Conservation (phyloP, 1,140 invertebrate species). For the Bathynomus jamesi region DNA sequence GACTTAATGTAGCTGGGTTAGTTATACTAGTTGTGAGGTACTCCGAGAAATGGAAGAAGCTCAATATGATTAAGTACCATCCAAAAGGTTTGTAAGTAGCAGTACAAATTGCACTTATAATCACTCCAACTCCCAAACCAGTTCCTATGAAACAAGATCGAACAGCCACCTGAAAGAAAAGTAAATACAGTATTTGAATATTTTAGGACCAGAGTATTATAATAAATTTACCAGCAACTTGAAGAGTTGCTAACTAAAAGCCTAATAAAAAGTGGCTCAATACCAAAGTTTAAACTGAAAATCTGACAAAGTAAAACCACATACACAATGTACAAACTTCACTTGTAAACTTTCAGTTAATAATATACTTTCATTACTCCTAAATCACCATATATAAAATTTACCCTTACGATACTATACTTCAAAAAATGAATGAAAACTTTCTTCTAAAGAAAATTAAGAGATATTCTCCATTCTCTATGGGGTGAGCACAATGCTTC, state of each 20-base stretch:
- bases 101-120: slow-evolving; percentile 52
- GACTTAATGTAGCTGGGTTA: slow-evolving; percentile 67
- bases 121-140: slow-evolving; percentile 57
- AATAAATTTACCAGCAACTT: background rate
- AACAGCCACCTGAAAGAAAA: slow-evolving; percentile 56
- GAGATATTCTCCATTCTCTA: too few species aligned
- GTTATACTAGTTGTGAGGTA: slow-evolving; percentile 79
- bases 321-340: background rate
- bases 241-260: too few species aligned
- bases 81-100: slow-evolving; percentile 61
- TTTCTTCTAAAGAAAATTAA: too few species aligned
- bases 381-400: too few species aligned
- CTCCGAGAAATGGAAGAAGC: slow-evolving; percentile 91
- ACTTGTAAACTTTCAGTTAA: background rate
- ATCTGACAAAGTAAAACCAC: background rate
- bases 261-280: too few species aligned
- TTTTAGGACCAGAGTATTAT: background rate
- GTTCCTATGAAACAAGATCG: slow-evolving; percentile 63
- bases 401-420: too few species aligned
- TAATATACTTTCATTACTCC: too few species aligned
- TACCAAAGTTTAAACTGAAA: background rate
- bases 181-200: background rate
- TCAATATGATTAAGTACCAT: slow-evolving; percentile 62
- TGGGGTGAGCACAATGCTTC: too few species aligned
- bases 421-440: too few species aligned